These are phyloP conservation scores for Brachyhypopomus gauderio DNA, from an alignment of 2,113 vertebrate species.

Conservation along the genomic window DNA sequence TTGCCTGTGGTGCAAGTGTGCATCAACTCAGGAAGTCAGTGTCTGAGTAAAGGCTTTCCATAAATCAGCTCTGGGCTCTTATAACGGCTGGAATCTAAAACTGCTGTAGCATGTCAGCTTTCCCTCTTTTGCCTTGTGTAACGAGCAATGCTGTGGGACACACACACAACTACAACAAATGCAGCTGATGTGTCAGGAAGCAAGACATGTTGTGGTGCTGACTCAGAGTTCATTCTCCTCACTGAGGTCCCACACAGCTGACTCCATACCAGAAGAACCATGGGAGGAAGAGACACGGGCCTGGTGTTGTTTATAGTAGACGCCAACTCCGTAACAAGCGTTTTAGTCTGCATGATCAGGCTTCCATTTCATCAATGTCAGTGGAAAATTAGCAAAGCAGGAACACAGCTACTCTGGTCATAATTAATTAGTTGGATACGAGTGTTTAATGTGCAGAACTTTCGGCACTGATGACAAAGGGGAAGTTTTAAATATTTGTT, in stretches of 20 bases:
- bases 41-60: conserved; percentile 53
- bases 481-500: neutral
- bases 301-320: neutral
- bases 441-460: neutral
- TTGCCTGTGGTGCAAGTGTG: conserved; percentile 52
- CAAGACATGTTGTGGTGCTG: conserved; percentile 39
- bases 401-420: neutral
- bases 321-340: neutral
- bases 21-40: conserved; percentile 54
- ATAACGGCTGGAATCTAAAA: conserved; percentile 48
- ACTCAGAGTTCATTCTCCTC: conserved; percentile 45
- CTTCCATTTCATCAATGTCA: neutral
- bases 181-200: conserved; percentile 33
- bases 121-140: conserved; percentile 44
- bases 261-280: conserved; percentile 2
- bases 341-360: neutral
- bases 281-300: neutral
- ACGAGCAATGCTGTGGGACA: conserved; percentile 36
- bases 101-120: conserved; percentile 62
- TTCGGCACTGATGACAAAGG: neutral
- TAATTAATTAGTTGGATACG: neutral
- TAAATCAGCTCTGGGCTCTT: conserved; percentile 63
- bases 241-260: conserved; percentile 2
- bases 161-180: conserved; percentile 40
- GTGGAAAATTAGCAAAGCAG: neutral